These are phyloP conservation scores for Ooceraea biroi DNA, from an alignment of 1,140 invertebrate species.

Conservation along the genomic window DNA sequence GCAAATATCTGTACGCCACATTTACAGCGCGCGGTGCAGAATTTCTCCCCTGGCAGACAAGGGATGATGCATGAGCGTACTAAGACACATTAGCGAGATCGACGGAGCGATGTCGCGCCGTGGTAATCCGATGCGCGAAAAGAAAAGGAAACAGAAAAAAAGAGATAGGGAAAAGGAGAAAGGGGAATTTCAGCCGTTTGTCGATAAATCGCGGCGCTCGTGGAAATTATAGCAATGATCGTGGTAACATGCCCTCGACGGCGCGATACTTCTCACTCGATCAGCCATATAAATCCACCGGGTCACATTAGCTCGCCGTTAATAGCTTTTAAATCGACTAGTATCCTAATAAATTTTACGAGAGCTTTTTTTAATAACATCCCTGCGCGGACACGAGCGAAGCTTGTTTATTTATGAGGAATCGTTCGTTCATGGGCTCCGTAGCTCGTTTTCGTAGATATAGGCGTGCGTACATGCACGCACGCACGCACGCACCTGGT, in stretches of 20 bases:
- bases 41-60: slow-evolving; percentile 52
- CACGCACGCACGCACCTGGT: slow-evolving; percentile 50
- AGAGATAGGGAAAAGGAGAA: neutral
- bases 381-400: slow-evolving; percentile 24
- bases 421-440: slow-evolving; percentile 31
- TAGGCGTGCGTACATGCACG: slow-evolving; percentile 3
- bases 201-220: slow-evolving; percentile 32
- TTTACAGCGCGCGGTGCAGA: slow-evolving; percentile 45
- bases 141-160: neutral
- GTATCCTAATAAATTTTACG: slow-evolving; percentile 69
- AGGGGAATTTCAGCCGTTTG: neutral
- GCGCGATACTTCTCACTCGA: slow-evolving; percentile 55
- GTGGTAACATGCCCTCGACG: neutral
- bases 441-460: slow-evolving; percentile 37
- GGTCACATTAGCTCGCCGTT: slow-evolving; percentile 67
- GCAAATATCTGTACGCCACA: slow-evolving; percentile 5
- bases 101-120: slow-evolving; percentile 48
- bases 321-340: slow-evolving; percentile 73
- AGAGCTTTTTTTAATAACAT: slow-evolving; percentile 62
- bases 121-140: slow-evolving; percentile 42
- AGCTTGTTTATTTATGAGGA: slow-evolving; percentile 74
- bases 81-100: slow-evolving; percentile 56
- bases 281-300: slow-evolving; percentile 63
- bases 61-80: slow-evolving; percentile 58
- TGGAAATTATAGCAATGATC: slow-evolving; percentile 50